Conservation (phyloP, 2,888 invertebrate species). For the Eupelmus urozonus region DNA sequence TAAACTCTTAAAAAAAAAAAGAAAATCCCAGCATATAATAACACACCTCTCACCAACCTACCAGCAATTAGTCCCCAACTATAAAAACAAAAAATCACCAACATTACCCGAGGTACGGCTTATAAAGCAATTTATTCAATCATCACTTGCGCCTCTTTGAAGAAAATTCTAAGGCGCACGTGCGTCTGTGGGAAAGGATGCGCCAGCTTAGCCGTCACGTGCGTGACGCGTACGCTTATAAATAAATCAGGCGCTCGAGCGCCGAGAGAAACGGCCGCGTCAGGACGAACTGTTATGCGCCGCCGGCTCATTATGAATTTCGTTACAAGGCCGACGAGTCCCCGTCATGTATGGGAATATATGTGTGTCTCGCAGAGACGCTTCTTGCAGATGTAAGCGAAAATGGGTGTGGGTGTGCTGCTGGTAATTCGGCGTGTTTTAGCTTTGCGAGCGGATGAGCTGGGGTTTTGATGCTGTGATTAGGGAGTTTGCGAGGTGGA, state of each 20-base stretch:
- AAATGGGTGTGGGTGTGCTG: neutral
- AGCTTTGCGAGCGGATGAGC: too few relatives aligned
- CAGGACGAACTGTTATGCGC: neutral
- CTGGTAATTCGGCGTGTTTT: too few relatives aligned
- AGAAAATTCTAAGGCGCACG: neutral
- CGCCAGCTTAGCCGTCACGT: conserved; percentile 15
- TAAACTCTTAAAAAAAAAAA: neutral
- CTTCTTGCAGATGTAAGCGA: neutral
- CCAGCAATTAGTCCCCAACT: too few relatives aligned
- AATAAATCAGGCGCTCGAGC: conserved; percentile 26
- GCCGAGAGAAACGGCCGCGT: neutral
- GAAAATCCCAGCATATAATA: too few relatives aligned
- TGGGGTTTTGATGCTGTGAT: too few relatives aligned
- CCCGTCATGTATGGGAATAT: conserved; percentile 7
- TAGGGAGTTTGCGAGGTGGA: too few relatives aligned
- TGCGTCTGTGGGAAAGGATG: neutral
- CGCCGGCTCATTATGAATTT: conserved; percentile 4
- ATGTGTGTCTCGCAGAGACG: neutral
- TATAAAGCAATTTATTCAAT: neutral
- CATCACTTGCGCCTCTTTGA: neutral
- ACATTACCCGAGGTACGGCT: too few relatives aligned
- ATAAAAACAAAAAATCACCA: too few relatives aligned
- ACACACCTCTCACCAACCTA: too few relatives aligned
- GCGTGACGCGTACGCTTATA: conserved; percentile 34
- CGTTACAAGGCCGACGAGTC: conserved; percentile 29